Conservation (phyloP, 2,797 vertebrate genomes). For the Gastrophryne carolinensis region DNA sequence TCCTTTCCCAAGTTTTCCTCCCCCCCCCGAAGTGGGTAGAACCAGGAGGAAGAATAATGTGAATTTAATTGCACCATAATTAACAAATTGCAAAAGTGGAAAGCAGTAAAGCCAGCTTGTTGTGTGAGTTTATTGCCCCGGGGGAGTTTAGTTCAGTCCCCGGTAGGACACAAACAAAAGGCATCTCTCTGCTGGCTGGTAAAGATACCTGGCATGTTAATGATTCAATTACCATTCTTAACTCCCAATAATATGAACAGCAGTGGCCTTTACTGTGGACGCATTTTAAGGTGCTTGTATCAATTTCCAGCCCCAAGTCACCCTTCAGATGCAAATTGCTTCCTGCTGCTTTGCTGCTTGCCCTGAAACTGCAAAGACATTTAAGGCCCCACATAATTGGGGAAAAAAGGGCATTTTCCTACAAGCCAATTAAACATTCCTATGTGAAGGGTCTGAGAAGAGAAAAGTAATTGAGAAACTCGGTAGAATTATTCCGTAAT, state of each 20-base stretch:
- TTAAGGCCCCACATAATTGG: not conserved
- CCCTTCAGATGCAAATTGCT: conserved; percentile 39
- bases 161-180: conserved; percentile 4
- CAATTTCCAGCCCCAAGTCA: conserved; percentile 33
- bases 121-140: not conserved
- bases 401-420: conserved; percentile 11
- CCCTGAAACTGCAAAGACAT: not conserved
- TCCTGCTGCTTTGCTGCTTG: conserved; percentile 36
- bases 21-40: not conserved
- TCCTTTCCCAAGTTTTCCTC: not conserved
- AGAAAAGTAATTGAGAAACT: conserved; percentile 2
- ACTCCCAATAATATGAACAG: conserved; percentile 46
- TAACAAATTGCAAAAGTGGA: conserved; percentile 10
- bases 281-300: not conserved
- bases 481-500: no score
- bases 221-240: conserved; percentile 62
- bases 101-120: not conserved
- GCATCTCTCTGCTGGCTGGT: conserved; percentile 34
- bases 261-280: conserved; percentile 49
- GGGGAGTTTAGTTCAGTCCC: not conserved
- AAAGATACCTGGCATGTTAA: conserved; percentile 55
- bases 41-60: not conserved
- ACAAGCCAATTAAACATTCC: conserved; percentile 25
- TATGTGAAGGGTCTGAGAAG: not conserved
- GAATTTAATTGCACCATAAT: conserved; percentile 22